Percentiles rank a stretch among this genome's conserved stretches.
Conservation (phyloP, 2,888 invertebrate species). For the Apamea sordens region DNA sequence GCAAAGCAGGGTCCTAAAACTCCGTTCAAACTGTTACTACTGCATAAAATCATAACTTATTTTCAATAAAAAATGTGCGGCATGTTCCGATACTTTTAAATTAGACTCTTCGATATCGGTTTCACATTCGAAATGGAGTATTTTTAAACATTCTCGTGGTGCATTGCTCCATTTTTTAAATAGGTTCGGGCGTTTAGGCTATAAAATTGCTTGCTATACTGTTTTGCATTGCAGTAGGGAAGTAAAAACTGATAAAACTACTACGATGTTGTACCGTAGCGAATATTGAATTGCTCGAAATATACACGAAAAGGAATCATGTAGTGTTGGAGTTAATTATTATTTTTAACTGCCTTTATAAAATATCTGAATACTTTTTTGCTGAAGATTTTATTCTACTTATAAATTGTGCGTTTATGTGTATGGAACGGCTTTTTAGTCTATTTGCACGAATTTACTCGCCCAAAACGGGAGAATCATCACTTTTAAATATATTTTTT, state of each 20-base stretch:
- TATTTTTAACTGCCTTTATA: neutral
- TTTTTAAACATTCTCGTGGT: conserved; percentile 36
- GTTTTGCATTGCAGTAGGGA: conserved; percentile 49
- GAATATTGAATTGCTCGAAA: conserved; percentile 20
- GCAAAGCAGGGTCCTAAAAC: neutral
- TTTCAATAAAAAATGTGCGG: conserved; percentile 18
- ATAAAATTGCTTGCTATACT: conserved; percentile 38
- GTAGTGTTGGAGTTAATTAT: conserved; percentile 28
- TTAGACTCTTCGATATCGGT: conserved; percentile 27
- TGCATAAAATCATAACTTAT: conserved; percentile 8
- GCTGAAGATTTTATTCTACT: no score
- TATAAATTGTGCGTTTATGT: neutral
- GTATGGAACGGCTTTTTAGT: neutral
- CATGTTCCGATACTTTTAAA: conserved; percentile 45
- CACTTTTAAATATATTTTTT: neutral
- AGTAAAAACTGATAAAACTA: conserved; percentile 38
- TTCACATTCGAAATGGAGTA: conserved; percentile 44
- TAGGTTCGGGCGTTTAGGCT: conserved; percentile 40
- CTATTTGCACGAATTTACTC: neutral
- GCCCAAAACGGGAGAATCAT: neutral
- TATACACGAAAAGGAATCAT: conserved; percentile 28
- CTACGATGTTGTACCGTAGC: conserved; percentile 1
- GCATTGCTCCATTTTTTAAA: conserved; percentile 45
- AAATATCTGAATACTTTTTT: conserved; percentile 8
- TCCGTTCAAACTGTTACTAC: neutral